Evolutionary conservation across 2,797 vertebrate species (phyloP).

Genomic region (Neostethus bicornis): DNA sequence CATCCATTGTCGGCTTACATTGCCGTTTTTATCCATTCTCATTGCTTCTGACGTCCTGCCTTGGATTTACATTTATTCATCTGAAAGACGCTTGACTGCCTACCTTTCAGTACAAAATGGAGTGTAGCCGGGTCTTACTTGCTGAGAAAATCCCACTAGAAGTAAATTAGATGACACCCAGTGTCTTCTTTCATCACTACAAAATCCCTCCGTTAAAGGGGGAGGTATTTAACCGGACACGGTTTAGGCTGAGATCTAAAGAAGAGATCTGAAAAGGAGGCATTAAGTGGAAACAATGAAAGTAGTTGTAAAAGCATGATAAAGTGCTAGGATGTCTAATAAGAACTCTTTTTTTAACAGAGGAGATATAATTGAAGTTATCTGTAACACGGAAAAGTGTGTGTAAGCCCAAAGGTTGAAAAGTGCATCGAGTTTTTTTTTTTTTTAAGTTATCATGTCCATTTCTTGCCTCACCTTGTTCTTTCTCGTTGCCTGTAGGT

Average conservation of each 20-base stretch:
- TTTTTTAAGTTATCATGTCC: not conserved
- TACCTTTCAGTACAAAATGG: constrained; percentile 20
- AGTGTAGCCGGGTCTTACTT: constrained; percentile 39
- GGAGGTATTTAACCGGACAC: constrained; percentile 42
- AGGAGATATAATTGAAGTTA: not conserved
- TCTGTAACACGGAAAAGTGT: constrained; percentile 9
- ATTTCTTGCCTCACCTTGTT: constrained; percentile 12
- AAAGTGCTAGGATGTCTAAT: constrained; percentile 13
- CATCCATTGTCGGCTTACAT: constrained; percentile 57
- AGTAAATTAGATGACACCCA: constrained; percentile 57
- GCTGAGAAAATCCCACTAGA: constrained; percentile 39
- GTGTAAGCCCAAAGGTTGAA: constrained; percentile 4
- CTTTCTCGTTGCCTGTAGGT: constrained; percentile 76
- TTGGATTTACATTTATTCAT: constrained; percentile 74
- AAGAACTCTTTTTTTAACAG: not conserved
- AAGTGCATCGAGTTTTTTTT: constrained; percentile 5
- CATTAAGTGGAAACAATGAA: not conserved
- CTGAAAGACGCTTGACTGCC: constrained; percentile 36
- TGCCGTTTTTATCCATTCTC: constrained; percentile 60
- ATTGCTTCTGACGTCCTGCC: constrained; percentile 56
- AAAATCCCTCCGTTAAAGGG: constrained; percentile 8
- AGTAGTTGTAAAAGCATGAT: not conserved
- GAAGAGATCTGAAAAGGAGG: too few relatives aligned
- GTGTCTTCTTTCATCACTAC: constrained; percentile 53
- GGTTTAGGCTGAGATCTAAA: constrained; percentile 9